Percentiles rank a stretch among this genome's conserved stretches.
Conservation (phyloP, 2,113 vertebrate species). For the Myrmophylax atrothorax region DNA sequence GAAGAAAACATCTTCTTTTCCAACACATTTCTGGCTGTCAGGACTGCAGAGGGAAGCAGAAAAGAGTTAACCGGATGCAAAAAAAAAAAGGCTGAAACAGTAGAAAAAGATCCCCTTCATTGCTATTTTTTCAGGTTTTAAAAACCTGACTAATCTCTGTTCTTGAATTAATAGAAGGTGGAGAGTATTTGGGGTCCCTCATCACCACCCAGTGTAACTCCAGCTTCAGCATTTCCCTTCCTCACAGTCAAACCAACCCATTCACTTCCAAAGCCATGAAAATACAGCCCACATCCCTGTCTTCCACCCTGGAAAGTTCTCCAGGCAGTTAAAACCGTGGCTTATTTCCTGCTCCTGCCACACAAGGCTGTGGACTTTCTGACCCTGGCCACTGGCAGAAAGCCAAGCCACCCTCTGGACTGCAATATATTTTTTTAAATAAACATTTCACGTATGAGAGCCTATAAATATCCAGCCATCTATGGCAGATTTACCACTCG, state of each 20-base stretch:
- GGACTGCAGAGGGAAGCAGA: neutral
- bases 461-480: conserved; percentile 2
- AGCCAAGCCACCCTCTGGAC: neutral
- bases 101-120: neutral
- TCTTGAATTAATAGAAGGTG: neutral
- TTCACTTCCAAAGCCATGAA: neutral
- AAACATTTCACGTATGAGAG: neutral
- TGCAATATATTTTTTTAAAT: neutral
- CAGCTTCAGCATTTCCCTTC: neutral
- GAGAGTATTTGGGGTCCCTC: fast-evolving
- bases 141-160: neutral
- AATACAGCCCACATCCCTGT: neutral
- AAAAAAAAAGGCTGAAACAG: neutral
- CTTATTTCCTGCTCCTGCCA: neutral
- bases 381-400: neutral
- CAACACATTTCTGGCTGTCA: neutral
- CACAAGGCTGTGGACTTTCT: neutral
- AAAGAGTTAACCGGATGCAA: neutral
- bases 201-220: fast-evolving
- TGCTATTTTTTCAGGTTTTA: neutral
- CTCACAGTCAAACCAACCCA: neutral
- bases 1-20: neutral
- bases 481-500: conserved; percentile 4
- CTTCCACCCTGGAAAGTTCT: neutral
- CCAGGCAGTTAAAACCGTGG: neutral